These are phyloP conservation scores for Osmerus eperlanus DNA, from an alignment of 2,113 vertebrate species.

Conservation along the genomic window DNA sequence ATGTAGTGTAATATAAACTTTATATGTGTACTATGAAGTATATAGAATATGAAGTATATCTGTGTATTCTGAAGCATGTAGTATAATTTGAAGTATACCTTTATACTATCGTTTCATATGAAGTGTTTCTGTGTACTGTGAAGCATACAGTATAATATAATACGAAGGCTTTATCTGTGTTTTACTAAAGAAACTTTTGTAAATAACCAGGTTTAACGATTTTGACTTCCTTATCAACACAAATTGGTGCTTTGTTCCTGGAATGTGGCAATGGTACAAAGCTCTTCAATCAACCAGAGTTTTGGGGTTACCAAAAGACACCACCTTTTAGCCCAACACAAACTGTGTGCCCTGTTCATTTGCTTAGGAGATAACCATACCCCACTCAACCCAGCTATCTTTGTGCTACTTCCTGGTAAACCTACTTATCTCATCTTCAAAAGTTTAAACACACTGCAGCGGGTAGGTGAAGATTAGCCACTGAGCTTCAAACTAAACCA, in stretches of 20 bases:
- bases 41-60: not conserved
- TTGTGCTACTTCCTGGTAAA: conserved; percentile 13
- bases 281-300: not conserved
- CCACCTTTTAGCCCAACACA: not conserved
- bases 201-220: too few relatives aligned
- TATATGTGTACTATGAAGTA: not conserved
- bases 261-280: too few relatives aligned
- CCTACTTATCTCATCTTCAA: conserved; percentile 21
- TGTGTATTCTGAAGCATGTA: not conserved
- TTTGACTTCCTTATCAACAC: too few relatives aligned
- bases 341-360: conserved; percentile 14
- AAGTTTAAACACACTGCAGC: conserved; percentile 27
- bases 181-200: too few relatives aligned
- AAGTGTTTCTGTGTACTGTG: not conserved
- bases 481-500: conserved; percentile 4
- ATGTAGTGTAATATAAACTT: conserved; percentile 25
- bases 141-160: too few relatives aligned
- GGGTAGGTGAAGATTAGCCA: conserved; percentile 9
- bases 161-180: too few relatives aligned
- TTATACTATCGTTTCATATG: not conserved
- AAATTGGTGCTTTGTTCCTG: too few relatives aligned
- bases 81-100: too few relatives aligned
- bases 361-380: conserved; percentile 12
- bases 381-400: conserved; percentile 7
- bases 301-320: not conserved